Base-by-base conservation (phyloP, 1,140 invertebrate genomes). In the Penaeus vannamei region DNA sequence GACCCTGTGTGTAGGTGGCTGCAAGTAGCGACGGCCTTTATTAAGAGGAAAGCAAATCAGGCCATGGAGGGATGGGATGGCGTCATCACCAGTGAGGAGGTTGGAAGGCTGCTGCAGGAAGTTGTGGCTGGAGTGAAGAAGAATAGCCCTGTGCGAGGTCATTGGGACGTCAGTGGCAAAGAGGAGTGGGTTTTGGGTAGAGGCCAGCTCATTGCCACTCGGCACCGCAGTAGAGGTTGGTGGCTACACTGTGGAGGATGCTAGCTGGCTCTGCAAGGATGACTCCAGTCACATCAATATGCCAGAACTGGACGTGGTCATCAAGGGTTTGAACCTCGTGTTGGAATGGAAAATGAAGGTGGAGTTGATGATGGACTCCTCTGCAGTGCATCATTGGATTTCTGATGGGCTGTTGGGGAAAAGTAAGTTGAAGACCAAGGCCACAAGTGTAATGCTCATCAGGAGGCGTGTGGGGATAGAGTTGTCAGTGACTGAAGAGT, bases 291-390 rank as follows among this genome's bases (percentile, higher is more conserved):
- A 84, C 86, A 87, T 87, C 36, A 87, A 83, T 26, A 87, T 87
- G 86, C 77, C 86, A 22, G 86, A 87, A 59, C 61, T 87, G 20
- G 77, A 87, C 53, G 79, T 36, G 53, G 86, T 84, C n/a, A 69
- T 87, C 22, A 79, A 72, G 46, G 86, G 86, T 2, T 46, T 87
- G 32, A 87, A 87, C 53, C 46, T 87, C 62, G 53, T 36, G 19
- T 46, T 87, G 46, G 72, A 60, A 10, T 88, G 86, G 86, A 12
- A 42, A 2, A 69, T 84, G 20, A 79, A 53, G 53, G 83, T 87
- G 5, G 86, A 87, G 26, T n/a, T 87, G 36, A 17, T 77, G 53
- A 86, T 69, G n/a, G 85, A 86, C 60, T 86, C 85, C 22, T 42
- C 66, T 2, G 46, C 62, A 59, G 72, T 87, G 32, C 46, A 83